Conservation (phyloP, 2,888 invertebrate species). For the Acanthosepion lycidas region DNA sequence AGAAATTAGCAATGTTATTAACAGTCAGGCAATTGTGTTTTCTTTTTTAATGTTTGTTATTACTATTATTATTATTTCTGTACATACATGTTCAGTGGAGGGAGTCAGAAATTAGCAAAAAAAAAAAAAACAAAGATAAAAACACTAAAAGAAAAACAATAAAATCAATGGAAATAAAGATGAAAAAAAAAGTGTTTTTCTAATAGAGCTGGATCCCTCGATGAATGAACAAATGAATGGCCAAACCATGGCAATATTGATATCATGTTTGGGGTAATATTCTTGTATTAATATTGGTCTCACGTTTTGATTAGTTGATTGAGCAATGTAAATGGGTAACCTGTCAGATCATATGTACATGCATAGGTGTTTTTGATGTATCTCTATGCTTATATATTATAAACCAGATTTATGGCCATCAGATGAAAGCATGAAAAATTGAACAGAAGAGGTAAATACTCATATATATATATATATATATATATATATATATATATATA, state of each 20-base stretch:
- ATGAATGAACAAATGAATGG: background rate
- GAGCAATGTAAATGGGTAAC: background rate
- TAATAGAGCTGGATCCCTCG: background rate
- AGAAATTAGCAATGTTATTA: background rate
- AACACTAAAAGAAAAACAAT: background rate
- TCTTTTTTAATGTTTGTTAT: no score
- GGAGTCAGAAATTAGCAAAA: background rate
- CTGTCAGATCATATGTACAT: background rate
- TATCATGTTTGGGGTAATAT: background rate
- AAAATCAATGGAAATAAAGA: background rate
- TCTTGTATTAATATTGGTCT: slow-evolving; percentile 4
- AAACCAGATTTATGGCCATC: background rate
- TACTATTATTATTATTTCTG: no score
- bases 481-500: background rate
- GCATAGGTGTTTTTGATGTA: background rate
- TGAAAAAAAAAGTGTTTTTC: background rate
- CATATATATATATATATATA: background rate
- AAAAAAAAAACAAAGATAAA: background rate
- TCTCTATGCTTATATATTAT: background rate
- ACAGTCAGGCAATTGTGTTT: no score
- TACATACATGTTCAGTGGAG: no score
- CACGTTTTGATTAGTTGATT: background rate
- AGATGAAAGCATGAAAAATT: background rate
- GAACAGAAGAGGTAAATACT: background rate
- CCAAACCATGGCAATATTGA: background rate